phyloP scores from a whole-genome alignment of 1,140 invertebrate species.

The Epicauta chinensis region DNA sequence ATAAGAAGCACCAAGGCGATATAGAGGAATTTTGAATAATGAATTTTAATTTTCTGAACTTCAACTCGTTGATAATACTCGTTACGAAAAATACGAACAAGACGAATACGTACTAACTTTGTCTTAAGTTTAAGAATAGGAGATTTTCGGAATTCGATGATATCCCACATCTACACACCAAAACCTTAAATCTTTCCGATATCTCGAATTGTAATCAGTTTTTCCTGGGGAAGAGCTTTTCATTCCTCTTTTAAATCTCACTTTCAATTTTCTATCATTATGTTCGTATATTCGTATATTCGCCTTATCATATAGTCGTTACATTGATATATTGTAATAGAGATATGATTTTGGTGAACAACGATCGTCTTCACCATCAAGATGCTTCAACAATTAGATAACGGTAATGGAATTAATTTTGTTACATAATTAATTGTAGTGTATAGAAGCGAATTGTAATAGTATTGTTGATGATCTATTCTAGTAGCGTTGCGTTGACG shows the following conservation, averaged over 20 bases:
- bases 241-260: background rate
- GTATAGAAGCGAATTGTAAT: constrained; percentile 11
- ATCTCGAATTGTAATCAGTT: background rate
- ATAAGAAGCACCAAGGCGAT: constrained; percentile 6
- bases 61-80: too few relatives aligned
- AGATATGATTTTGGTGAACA: too few relatives aligned
- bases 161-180: too few relatives aligned
- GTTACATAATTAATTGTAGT: constrained; percentile 19
- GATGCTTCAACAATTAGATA: constrained; percentile 20
- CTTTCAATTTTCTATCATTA: constrained; percentile 3
- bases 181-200: background rate
- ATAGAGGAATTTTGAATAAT: constrained; percentile 13
- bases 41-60: background rate
- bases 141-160: constrained; percentile 1
- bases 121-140: too few relatives aligned
- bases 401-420: constrained; percentile 28
- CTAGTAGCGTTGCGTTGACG: constrained; percentile 22
- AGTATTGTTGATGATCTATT: constrained; percentile 25
- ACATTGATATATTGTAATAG: too few relatives aligned
- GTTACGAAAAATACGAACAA: too few relatives aligned
- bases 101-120: too few relatives aligned
- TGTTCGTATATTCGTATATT: background rate
- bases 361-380: background rate
- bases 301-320: too few relatives aligned
- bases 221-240: background rate